These are phyloP conservation scores for Charaxes varanes DNA, from an alignment of 1,140 invertebrate genomes.

Conservation along the genomic window DNA sequence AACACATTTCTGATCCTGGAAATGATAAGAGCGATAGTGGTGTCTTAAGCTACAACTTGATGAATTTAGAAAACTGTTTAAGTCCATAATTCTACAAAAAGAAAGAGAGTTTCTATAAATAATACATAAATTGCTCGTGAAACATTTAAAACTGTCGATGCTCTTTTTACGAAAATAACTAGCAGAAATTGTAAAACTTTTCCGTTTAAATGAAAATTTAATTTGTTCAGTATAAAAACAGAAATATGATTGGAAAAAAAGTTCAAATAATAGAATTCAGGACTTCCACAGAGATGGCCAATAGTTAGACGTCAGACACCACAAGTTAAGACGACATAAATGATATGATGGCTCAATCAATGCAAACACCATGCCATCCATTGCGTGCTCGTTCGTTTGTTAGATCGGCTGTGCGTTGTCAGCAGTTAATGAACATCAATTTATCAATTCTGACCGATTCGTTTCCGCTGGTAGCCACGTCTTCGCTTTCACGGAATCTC, in stretches of 20 bases:
- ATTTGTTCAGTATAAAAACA: too few species aligned
- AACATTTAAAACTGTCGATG: too few species aligned
- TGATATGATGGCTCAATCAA: conserved; percentile 19
- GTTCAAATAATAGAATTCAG: too few species aligned
- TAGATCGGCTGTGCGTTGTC: conserved; percentile 26
- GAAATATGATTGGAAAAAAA: too few species aligned
- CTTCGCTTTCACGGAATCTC: conserved; percentile 51
- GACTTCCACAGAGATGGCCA: conserved; percentile 16
- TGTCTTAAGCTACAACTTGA: conserved; percentile 6
- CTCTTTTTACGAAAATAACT: too few species aligned
- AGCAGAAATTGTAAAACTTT: too few species aligned
- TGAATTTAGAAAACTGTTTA: conserved; percentile 12
- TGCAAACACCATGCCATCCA: conserved; percentile 36
- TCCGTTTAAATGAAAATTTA: too few species aligned
- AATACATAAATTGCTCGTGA: too few species aligned
- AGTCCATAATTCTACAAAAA: too few species aligned
- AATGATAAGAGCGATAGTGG: too few species aligned
- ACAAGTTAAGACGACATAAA: conserved; percentile 20
- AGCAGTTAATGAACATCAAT: conserved; percentile 34
- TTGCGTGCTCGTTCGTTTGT: conserved; percentile 33
- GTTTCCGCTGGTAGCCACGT: conserved; percentile 34
- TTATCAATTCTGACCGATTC: conserved; percentile 57
- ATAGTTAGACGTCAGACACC: conserved; percentile 17
- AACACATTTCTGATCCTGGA: conserved; percentile 34
- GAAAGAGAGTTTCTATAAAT: too few species aligned